Conservation (phyloP, 2,113 vertebrate species). For the Sterrhoptilus dennistouni region DNA sequence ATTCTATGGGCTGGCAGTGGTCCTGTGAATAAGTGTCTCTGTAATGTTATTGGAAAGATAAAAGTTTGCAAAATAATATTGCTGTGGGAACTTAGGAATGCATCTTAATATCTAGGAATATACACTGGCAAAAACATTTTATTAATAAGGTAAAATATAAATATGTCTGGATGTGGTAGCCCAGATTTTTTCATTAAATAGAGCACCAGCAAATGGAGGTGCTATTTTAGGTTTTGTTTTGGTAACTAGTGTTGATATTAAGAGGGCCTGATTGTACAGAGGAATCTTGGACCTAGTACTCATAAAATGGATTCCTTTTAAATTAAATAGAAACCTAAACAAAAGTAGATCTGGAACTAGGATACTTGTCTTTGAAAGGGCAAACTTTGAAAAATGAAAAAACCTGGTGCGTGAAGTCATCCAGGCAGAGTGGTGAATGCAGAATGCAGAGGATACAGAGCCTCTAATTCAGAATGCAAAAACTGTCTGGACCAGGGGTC, state of each 20-base stretch:
- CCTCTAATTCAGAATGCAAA: neutral
- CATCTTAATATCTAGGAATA: constrained; percentile 47
- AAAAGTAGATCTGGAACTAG: constrained; percentile 25
- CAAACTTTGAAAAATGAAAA: constrained; percentile 26
- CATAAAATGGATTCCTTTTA: constrained; percentile 58
- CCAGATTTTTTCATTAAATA: constrained; percentile 33
- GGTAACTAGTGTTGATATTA: constrained; percentile 60
- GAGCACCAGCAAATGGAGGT: constrained; percentile 14
- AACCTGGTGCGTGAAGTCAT: constrained; percentile 19
- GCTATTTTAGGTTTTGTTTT: constrained; percentile 66
- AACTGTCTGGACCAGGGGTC: neutral
- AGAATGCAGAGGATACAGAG: neutral
- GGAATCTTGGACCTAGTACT: constrained; percentile 36
- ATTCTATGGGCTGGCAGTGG: neutral
- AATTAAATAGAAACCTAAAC: constrained; percentile 61
- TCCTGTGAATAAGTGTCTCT: neutral
- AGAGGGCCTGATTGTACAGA: constrained; percentile 24
- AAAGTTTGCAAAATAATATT: constrained; percentile 43
- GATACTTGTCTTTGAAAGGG: constrained; percentile 46
- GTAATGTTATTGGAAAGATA: constrained; percentile 27
- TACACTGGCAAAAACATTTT: neutral
- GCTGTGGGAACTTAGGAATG: neutral
- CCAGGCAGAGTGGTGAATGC: neutral
- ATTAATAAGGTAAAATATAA: constrained; percentile 39
- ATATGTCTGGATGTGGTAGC: constrained; percentile 23